These are phyloP conservation scores for Agapornis roseicollis DNA, from an alignment of 2,113 vertebrate species.

Conservation along the genomic window DNA sequence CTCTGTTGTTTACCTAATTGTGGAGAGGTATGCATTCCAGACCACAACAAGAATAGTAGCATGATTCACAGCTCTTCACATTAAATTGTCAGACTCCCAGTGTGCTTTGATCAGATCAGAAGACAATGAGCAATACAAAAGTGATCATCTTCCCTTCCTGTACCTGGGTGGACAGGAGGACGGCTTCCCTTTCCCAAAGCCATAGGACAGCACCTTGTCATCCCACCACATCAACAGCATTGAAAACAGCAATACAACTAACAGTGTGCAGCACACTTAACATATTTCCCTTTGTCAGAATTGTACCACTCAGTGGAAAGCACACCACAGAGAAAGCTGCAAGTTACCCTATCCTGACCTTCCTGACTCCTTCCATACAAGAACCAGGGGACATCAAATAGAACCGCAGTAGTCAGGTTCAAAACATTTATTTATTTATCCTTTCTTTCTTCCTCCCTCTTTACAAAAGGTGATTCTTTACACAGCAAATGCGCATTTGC, in stretches of 20 bases:
- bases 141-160: background rate
- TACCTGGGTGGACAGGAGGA: fast-evolving
- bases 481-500: background rate
- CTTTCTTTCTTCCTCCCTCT: background rate
- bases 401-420: background rate
- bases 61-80: background rate
- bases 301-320: background rate
- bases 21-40: background rate
- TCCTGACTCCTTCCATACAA: background rate
- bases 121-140: background rate
- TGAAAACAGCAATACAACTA: background rate
- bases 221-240: background rate
- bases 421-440: background rate
- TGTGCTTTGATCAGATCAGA: background rate
- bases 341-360: background rate
- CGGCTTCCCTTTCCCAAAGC: background rate
- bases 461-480: background rate
- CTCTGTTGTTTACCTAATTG: fast-evolving
- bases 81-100: background rate
- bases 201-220: background rate
- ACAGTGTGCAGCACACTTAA: too few relatives aligned
- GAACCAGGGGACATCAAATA: background rate
- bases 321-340: background rate
- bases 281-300: background rate
- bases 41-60: background rate